Conservation (phyloP, 2,113 vertebrate genomes). For the Aegotheles bennettii region DNA sequence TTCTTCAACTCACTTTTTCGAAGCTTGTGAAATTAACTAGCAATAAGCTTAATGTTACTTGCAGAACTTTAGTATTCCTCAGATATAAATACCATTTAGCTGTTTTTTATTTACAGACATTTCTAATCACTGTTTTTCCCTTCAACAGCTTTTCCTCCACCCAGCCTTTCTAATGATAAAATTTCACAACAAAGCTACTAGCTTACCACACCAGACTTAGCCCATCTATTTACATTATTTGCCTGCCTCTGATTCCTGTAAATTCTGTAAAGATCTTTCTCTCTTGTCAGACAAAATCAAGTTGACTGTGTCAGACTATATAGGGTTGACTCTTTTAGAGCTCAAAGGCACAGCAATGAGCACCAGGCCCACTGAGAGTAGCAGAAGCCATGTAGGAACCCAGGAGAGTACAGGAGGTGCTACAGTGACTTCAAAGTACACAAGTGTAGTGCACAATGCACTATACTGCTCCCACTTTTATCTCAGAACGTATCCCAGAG, state of each 20-base stretch:
- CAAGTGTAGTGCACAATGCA: background rate
- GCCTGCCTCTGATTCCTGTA: rapidly evolving
- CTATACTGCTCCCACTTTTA: background rate
- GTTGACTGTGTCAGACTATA: background rate
- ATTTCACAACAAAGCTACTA: background rate
- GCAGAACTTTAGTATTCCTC: background rate
- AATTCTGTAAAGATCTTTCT: background rate
- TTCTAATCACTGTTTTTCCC: background rate
- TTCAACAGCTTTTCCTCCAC: background rate
- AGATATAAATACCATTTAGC: rapidly evolving
- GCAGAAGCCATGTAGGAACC: background rate
- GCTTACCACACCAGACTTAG: background rate
- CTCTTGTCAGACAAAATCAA: background rate
- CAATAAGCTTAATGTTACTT: background rate
- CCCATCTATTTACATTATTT: background rate
- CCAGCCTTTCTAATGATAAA: background rate
- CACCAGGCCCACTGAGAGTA: background rate
- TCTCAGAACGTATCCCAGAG: background rate
- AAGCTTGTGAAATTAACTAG: background rate
- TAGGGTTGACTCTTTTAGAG: background rate
- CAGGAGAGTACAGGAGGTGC: background rate
- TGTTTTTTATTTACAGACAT: background rate
- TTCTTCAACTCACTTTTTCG: background rate
- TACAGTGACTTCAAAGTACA: background rate
- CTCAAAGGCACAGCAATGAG: background rate